phyloP scores from a whole-genome alignment of 1,140 invertebrate genomes.

The Drosophila lacteicornis region DNA sequence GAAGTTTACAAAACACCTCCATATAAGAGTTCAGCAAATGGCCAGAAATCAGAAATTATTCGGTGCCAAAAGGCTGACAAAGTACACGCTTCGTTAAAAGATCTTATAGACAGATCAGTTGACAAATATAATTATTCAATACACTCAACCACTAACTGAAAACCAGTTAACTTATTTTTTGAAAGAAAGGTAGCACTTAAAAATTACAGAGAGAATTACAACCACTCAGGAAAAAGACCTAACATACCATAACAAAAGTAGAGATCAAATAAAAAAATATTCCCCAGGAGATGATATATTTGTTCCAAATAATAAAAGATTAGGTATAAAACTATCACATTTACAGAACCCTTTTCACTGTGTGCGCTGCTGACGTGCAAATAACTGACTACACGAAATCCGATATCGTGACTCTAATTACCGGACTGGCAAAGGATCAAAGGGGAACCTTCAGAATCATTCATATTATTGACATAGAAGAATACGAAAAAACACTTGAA shows the following conservation, averaged over 20 bases:
- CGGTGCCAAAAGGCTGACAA: background rate
- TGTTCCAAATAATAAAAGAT: background rate
- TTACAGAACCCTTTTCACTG: background rate
- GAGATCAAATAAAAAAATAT: conserved; percentile 1
- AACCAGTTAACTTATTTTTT: background rate
- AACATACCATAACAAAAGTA: background rate
- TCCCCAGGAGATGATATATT: background rate
- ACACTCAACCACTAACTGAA: conserved; percentile 2
- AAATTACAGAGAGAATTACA: background rate
- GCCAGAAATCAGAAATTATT: conserved; percentile 5
- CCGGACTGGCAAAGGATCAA: background rate
- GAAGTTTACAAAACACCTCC: too few species aligned
- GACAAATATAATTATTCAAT: conserved; percentile 7
- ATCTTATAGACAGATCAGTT: conserved; percentile 4
- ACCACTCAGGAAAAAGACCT: background rate
- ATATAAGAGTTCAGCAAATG: conserved; percentile 20
- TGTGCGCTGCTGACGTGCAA: background rate
- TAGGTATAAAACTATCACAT: background rate
- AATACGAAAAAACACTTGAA: background rate
- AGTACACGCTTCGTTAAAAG: background rate
- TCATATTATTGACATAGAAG: background rate
- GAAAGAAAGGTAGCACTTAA: background rate
- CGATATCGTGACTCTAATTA: background rate
- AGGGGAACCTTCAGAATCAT: background rate
- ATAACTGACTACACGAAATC: conserved; percentile 7